Conservation (phyloP, 2,888 invertebrate species). For the Campoplex nolae region DNA sequence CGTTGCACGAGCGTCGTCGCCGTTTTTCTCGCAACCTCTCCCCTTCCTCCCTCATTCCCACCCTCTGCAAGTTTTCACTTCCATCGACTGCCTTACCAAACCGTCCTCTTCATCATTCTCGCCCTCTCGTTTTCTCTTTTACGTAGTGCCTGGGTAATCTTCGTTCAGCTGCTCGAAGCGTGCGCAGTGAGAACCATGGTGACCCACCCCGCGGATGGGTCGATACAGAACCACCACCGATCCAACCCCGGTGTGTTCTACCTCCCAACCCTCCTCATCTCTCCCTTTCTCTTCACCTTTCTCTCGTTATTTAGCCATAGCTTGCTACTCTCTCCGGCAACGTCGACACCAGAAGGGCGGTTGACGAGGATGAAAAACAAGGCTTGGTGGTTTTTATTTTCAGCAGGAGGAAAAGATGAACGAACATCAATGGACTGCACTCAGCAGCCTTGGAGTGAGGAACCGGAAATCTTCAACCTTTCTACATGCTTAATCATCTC, state of each 20-base stretch:
- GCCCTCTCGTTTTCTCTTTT: slow-evolving; percentile 20
- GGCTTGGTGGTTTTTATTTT: background rate
- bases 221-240: slow-evolving; percentile 81
- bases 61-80: too few relatives aligned
- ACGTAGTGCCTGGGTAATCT: slow-evolving; percentile 26
- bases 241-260: slow-evolving; percentile 63
- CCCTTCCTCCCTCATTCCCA: slow-evolving; percentile 10
- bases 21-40: slow-evolving; percentile 57
- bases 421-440: background rate
- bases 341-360: slow-evolving; percentile 17
- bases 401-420: background rate
- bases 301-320: background rate
- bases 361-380: slow-evolving; percentile 1
- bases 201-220: slow-evolving; percentile 81
- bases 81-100: slow-evolving; percentile 46
- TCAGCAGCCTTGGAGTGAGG: background rate
- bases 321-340: slow-evolving; percentile 18
- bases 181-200: slow-evolving; percentile 80
- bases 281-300: background rate
- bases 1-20: slow-evolving; percentile 81
- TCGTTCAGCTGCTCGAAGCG: slow-evolving; percentile 80
- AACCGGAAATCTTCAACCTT: background rate
- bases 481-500: background rate
- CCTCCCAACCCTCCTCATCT: background rate
- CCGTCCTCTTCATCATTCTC: slow-evolving; percentile 18